phyloP scores from a whole-genome alignment of 2,113 vertebrate species.

The Silurus meridionalis region DNA sequence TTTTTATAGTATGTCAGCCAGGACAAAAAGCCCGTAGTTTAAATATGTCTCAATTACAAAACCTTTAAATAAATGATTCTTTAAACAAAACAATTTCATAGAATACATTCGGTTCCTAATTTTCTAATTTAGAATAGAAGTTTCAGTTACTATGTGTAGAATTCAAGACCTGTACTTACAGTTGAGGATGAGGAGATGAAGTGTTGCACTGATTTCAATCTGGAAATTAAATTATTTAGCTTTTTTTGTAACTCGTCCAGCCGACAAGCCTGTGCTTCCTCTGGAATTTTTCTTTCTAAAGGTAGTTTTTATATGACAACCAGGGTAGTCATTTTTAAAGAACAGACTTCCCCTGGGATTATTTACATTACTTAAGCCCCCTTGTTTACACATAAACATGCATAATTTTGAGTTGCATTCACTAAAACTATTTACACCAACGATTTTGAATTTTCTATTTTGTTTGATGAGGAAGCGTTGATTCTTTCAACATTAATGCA shows the following conservation, averaged over 20 bases:
- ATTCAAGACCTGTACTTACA: neutral
- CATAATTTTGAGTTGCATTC: neutral
- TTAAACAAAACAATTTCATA: no score
- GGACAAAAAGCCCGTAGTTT: no score
- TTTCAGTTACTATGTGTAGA: neutral
- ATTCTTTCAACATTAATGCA: neutral
- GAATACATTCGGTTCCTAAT: no score
- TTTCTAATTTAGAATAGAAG: no score
- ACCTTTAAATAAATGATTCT: no score
- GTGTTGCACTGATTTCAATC: neutral
- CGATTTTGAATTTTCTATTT: neutral
- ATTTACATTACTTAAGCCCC: neutral
- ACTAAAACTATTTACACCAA: neutral
- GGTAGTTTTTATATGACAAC: neutral
- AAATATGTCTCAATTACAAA: no score
- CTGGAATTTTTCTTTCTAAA: neutral
- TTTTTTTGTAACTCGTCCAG: neutral
- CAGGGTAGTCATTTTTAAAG: neutral
- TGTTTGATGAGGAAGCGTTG: neutral
- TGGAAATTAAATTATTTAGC: neutral
- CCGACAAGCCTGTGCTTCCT: neutral
- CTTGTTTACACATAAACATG: neutral
- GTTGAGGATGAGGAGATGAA: neutral
- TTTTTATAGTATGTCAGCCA: no score
- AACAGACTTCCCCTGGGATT: neutral